Evolutionary conservation across 2,888 invertebrate species (phyloP).

Genomic region (Plutella xylostella): DNA sequence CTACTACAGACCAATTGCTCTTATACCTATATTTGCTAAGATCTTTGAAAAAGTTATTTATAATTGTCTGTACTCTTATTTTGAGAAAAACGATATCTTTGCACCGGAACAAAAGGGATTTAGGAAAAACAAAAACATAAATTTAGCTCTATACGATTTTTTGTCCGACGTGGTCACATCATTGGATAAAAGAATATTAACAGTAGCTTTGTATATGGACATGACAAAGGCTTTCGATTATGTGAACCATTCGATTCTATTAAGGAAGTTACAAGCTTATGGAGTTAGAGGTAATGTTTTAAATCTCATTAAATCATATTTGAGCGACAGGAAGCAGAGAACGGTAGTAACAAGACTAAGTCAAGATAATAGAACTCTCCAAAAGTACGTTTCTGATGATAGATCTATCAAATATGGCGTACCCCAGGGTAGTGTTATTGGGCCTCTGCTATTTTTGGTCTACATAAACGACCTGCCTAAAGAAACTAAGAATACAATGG

Average conservation of each 20-base stretch:
- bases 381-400: too few relatives aligned
- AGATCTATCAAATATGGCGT: too few relatives aligned
- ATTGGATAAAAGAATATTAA: constrained; percentile 3
- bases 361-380: too few relatives aligned
- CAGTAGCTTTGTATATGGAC: constrained; percentile 6
- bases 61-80: neutral
- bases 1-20: neutral
- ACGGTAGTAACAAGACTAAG: too few relatives aligned
- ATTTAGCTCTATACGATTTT: too few relatives aligned
- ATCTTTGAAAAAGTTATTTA: neutral
- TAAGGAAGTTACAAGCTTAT: neutral
- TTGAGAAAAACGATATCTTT: neutral
- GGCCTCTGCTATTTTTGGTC: too few relatives aligned
- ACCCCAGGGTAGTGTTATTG: too few relatives aligned
- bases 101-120: neutral
- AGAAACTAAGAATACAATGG: too few relatives aligned
- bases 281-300: neutral
- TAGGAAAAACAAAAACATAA: neutral
- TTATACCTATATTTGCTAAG: neutral
- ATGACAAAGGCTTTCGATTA: constrained; percentile 4
- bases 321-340: neutral
- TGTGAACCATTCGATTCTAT: neutral
- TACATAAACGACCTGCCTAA: too few relatives aligned
- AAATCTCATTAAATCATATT: neutral
- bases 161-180: too few relatives aligned